These are phyloP conservation scores for Siphonodentalium dalli DNA, from an alignment of 2,888 invertebrate genomes.

Conservation along the genomic window DNA sequence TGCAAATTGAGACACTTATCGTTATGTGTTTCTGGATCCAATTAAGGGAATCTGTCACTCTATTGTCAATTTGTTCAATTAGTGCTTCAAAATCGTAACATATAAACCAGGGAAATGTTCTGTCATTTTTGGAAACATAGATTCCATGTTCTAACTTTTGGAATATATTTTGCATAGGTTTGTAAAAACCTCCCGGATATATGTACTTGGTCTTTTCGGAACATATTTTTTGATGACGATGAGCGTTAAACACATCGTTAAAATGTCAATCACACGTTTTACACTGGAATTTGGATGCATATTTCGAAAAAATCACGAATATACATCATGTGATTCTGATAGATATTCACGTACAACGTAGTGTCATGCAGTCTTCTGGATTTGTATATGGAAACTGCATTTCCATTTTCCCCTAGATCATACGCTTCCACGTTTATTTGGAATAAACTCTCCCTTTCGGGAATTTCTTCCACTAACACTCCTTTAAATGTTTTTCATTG, in stretches of 20 bases:
- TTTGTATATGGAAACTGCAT: constrained; percentile 18
- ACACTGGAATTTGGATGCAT: constrained; percentile 16
- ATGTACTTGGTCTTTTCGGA: constrained; percentile 16
- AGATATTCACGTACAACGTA: constrained; percentile 28
- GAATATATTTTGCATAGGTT: constrained; percentile 13
- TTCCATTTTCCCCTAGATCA: constrained; percentile 17
- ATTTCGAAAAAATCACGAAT: constrained; percentile 10
- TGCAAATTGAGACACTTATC: constrained; percentile 21
- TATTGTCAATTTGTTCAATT: too few species aligned
- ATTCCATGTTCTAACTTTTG: constrained; percentile 17
- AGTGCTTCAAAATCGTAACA: too few species aligned
- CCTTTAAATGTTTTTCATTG: too few species aligned
- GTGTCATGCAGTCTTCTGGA: constrained; percentile 9
- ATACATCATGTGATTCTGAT: constrained; percentile 23
- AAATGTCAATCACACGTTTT: constrained; percentile 22
- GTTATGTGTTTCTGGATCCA: constrained; percentile 24
- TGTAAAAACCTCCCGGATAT: constrained; percentile 25
- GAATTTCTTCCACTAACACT: constrained; percentile 14
- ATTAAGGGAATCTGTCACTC: constrained; percentile 5
- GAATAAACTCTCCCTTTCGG: constrained; percentile 17
- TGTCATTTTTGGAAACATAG: constrained; percentile 12
- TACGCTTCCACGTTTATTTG: constrained; percentile 22
- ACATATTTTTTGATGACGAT: constrained; percentile 20
- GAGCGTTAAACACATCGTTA: constrained; percentile 6
- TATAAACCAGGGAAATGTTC: constrained; percentile 19